Evolutionary conservation across 2,888 invertebrate species (phyloP).

Genomic region (Lasioglossum zephyrum): DNA sequence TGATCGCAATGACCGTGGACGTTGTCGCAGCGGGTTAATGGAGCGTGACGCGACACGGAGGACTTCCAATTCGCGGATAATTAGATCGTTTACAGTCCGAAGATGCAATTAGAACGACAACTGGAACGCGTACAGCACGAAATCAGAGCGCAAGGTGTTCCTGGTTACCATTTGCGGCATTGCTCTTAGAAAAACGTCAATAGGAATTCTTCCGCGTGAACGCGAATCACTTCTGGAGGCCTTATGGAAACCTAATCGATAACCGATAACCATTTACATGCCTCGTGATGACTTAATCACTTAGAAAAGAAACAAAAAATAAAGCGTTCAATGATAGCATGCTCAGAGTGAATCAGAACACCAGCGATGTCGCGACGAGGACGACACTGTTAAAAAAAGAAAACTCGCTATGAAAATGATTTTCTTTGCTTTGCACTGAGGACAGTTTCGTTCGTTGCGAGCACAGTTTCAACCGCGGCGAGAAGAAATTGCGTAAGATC

Average conservation of each 20-base stretch:
- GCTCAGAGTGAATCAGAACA: slow-evolving; percentile 1
- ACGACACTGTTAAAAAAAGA: not conserved
- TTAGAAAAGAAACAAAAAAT: not conserved
- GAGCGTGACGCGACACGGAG: slow-evolving; percentile 5
- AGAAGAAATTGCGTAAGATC: not conserved
- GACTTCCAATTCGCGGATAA: slow-evolving; percentile 27
- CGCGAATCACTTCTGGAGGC: slow-evolving; percentile 36
- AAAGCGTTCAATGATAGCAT: slow-evolving; percentile 26
- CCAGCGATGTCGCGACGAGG: slow-evolving; percentile 30
- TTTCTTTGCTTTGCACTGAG: not conserved
- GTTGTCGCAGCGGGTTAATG: slow-evolving; percentile 10
- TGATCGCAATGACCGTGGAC: not conserved
- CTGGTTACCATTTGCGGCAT: slow-evolving; percentile 33
- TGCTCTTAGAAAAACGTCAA: slow-evolving; percentile 35
- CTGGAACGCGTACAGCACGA: slow-evolving; percentile 10
- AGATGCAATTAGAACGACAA: slow-evolving; percentile 38
- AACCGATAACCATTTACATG: not conserved
- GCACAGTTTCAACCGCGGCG: not conserved
- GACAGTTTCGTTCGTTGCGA: not conserved
- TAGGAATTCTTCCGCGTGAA: slow-evolving; percentile 45
- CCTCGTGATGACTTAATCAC: slow-evolving; percentile 11
- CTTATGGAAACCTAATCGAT: slow-evolving; percentile 22
- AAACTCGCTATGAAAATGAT: slow-evolving; percentile 18
- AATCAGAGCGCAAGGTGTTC: slow-evolving; percentile 38
- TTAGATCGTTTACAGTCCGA: slow-evolving; percentile 39